A percentile compares a stretch with the other conserved stretches of the same genome.
Conservation (phyloP, 2,797 vertebrate species). For the Tenualosa ilisha region DNA sequence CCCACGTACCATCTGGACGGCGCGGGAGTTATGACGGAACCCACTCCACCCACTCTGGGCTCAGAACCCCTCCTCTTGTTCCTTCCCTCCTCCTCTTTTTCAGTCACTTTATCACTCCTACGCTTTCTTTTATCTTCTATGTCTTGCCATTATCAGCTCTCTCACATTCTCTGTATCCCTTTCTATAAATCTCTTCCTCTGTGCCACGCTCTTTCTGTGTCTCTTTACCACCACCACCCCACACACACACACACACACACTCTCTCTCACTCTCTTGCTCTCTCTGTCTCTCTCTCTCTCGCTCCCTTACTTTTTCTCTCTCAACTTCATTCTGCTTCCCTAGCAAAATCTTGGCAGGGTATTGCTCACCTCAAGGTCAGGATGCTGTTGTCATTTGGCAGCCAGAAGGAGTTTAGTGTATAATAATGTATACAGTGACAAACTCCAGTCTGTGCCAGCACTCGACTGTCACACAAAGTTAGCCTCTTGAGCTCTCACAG, state of each 20-base stretch:
- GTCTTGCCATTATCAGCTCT: constrained; percentile 11
- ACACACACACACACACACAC: background rate
- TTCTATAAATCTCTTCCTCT: constrained; percentile 6
- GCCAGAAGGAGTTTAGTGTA: constrained; percentile 25
- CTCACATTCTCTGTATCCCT: background rate
- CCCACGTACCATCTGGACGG: constrained; percentile 44
- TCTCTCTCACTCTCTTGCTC: background rate
- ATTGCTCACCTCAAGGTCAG: constrained; percentile 24
- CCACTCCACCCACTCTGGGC: background rate
- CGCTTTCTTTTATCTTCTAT: background rate
- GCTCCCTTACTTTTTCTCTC: background rate
- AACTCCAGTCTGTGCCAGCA: constrained; percentile 5
- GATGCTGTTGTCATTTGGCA: constrained; percentile 20
- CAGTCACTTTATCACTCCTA: background rate
- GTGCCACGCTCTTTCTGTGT: background rate
- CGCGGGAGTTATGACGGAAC: constrained; percentile 24
- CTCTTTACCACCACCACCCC: background rate
- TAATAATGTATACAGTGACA: constrained; percentile 24
- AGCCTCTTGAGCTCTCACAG: background rate
- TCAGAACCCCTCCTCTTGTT: background rate
- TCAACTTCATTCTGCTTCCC: constrained; percentile 15
- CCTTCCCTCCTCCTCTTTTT: background rate
- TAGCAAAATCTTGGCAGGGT: constrained; percentile 19
- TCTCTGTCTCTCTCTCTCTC: background rate
- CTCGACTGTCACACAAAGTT: constrained; percentile 2